phyloP scores from a whole-genome alignment of 2,888 invertebrate species.

The Phasia obesa region DNA sequence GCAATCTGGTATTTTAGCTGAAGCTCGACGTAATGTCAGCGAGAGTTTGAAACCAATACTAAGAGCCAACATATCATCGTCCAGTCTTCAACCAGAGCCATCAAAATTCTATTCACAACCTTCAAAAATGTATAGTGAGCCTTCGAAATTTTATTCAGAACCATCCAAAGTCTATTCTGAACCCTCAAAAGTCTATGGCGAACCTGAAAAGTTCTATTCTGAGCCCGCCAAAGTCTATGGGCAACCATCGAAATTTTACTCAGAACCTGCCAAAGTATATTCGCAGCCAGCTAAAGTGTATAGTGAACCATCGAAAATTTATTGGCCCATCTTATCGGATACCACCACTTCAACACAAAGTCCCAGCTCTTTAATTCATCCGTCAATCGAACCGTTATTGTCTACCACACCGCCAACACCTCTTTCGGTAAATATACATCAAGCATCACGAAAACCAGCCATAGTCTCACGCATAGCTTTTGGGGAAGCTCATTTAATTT shows the following conservation, averaged over 20 bases:
- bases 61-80: constrained; percentile 50
- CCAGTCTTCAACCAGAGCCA: constrained; percentile 82
- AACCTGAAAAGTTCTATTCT: constrained; percentile 83
- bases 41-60: constrained; percentile 77
- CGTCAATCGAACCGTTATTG: constrained; percentile 35
- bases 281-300: constrained; percentile 85
- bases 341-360: constrained; percentile 71
- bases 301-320: constrained; percentile 83
- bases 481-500: constrained; percentile 76
- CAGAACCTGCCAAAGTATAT: constrained; percentile 85
- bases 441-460: constrained; percentile 77
- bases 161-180: constrained; percentile 85
- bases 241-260: constrained; percentile 85
- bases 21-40: constrained; percentile 80
- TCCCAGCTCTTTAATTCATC: constrained; percentile 63
- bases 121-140: constrained; percentile 83
- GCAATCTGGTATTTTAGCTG: constrained; percentile 78
- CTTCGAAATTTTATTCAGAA: constrained; percentile 84
- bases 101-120: constrained; percentile 84
- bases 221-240: constrained; percentile 84
- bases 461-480: constrained; percentile 80
- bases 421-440: constrained; percentile 72
- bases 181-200: constrained; percentile 84
- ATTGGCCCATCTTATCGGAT: constrained; percentile 81
- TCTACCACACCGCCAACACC: constrained; percentile 35